A percentile compares a stretch with the other conserved stretches of the same genome.
Conservation (phyloP, 2,113 vertebrate genomes). For the Leucoraja erinaceus region DNA sequence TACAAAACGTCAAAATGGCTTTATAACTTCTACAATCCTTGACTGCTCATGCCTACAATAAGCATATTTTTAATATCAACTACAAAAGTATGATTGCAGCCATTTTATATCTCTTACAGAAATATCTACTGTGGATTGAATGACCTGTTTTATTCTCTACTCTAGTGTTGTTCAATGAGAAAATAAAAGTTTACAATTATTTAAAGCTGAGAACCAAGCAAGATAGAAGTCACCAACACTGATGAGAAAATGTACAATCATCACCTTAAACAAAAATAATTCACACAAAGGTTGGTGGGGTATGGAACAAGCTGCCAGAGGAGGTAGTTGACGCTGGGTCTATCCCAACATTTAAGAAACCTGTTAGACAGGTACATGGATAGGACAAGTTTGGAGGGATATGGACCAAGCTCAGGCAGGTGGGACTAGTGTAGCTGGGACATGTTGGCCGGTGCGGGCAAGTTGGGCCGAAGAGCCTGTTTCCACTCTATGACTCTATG, state of each 20-base stretch:
- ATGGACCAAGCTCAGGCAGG: no score
- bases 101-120: not conserved
- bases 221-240: not conserved
- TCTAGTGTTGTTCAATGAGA: no score
- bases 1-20: not conserved
- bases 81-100: not conserved
- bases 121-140: not conserved
- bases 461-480: no score
- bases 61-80: not conserved
- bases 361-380: no score
- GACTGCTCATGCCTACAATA: not conserved
- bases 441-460: no score
- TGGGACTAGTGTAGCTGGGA: no score
- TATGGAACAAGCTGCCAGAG: no score
- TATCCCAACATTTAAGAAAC: no score
- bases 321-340: no score
- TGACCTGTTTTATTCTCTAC: not conserved
- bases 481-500: no score
- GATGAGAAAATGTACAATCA: not conserved
- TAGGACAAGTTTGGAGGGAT: no score
- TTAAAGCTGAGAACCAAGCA: not conserved
- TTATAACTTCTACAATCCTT: not conserved
- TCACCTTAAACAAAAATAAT: not conserved
- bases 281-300: no score
- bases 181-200: not conserved